These are phyloP conservation scores for Dysmachus trigonus DNA, from an alignment of 2,888 invertebrate genomes.

Conservation along the genomic window DNA sequence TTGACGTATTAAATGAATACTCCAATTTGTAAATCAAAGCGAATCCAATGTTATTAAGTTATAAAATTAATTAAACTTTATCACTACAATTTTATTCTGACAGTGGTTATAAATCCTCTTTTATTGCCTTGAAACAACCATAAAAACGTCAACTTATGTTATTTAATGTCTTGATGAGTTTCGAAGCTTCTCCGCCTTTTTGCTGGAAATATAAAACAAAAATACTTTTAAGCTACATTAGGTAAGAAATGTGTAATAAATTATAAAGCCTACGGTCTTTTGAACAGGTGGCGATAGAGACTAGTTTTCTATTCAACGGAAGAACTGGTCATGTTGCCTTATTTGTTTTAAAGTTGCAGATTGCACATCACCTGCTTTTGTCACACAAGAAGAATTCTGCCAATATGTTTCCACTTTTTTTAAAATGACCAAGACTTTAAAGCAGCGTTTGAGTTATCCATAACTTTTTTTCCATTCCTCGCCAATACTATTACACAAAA, in stretches of 20 bases:
- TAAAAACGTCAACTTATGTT: not conserved
- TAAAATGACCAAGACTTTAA: not conserved
- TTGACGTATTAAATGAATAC: not conserved
- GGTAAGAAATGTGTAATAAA: not conserved
- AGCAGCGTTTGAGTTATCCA: not conserved
- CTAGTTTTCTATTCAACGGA: not conserved
- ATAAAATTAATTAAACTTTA: not conserved
- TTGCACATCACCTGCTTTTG: not conserved
- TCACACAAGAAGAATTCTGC: not conserved
- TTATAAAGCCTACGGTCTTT: not conserved
- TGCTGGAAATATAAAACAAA: not conserved
- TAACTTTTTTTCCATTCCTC: not conserved
- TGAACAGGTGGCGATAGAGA: not conserved
- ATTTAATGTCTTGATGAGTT: not conserved
- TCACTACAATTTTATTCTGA: not conserved
- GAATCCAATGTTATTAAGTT: not conserved
- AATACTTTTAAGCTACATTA: not conserved
- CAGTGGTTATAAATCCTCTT: not conserved
- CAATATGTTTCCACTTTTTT: not conserved
- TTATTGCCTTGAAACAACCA: not conserved
- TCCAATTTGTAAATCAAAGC: not conserved
- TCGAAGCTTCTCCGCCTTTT: not conserved
- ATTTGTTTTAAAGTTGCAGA: not conserved
- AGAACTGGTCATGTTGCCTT: not conserved
- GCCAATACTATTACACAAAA: not conserved